These are phyloP conservation scores for Lithobates pipiens DNA, from an alignment of 2,797 vertebrate genomes.

Conservation along the genomic window DNA sequence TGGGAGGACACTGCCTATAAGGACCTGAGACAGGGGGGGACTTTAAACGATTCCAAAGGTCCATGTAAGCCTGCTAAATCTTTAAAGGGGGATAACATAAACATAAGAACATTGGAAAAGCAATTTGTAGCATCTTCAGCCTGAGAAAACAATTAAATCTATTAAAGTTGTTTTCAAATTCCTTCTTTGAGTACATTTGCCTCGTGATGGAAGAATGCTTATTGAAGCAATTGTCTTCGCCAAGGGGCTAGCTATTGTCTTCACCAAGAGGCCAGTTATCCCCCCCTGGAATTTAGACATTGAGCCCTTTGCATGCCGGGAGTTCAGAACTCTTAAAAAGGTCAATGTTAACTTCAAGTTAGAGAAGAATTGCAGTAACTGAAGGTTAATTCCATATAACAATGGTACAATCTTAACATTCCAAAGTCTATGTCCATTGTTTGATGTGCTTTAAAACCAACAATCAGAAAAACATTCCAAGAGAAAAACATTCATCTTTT, in stretches of 20 bases:
- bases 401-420: neutral
- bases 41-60: too few species aligned
- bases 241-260: slow-evolving; percentile 3
- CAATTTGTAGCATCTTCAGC: too few species aligned
- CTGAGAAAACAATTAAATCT: too few species aligned
- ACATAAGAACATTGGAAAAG: neutral
- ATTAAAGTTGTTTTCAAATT: neutral
- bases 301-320: neutral
- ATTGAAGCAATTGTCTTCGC: neutral
- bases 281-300: neutral
- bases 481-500: too few species aligned
- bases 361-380: neutral
- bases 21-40: too few species aligned
- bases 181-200: neutral
- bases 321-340: slow-evolving; percentile 9
- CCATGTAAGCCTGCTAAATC: too few species aligned
- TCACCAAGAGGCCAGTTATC: neutral
- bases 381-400: neutral
- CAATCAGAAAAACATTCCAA: too few species aligned
- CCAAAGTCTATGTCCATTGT: neutral
- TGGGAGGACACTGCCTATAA: too few species aligned
- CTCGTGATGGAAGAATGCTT: neutral
- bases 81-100: too few species aligned
- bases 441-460: neutral
- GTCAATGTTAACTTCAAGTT: neutral